These are phyloP conservation scores for Aspidiotus rigidus DNA, from an alignment of 2,888 invertebrate genomes.

Conservation along the genomic window DNA sequence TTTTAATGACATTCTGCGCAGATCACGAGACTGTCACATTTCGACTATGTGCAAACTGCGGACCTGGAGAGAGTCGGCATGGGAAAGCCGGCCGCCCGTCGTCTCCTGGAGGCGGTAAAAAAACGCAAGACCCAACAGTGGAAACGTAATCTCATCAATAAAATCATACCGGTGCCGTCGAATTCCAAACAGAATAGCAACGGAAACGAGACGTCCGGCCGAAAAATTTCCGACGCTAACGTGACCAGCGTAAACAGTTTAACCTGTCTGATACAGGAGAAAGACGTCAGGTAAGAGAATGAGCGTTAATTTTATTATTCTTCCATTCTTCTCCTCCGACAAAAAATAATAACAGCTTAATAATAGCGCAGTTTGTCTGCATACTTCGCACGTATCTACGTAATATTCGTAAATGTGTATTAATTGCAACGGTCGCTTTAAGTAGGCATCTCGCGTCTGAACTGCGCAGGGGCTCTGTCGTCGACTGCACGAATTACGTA, in stretches of 20 bases:
- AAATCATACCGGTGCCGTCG: conserved; percentile 51
- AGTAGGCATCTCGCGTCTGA: no score
- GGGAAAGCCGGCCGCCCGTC: conserved; percentile 82
- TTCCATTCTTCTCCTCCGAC: no score
- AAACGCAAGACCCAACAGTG: conserved; percentile 73
- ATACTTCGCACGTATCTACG: no score
- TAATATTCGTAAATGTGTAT: no score
- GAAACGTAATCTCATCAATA: conserved; percentile 72
- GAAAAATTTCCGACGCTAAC: conserved; percentile 1
- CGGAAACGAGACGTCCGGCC: conserved; percentile 12
- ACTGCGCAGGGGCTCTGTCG: no score
- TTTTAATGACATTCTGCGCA: conserved; percentile 41
- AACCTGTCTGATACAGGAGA: conserved; percentile 76
- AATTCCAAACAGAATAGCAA: conserved; percentile 18
- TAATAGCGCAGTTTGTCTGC: no score
- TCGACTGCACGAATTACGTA: no score
- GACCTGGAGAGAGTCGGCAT: conserved; percentile 91
- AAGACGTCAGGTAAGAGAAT: conserved; percentile 55
- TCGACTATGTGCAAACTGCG: conserved; percentile 91
- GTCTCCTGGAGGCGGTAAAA: conserved; percentile 83
- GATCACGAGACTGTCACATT: conserved; percentile 86
- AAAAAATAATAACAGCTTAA: no score
- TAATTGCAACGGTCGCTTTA: no score
- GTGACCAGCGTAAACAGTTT: conserved; percentile 42
- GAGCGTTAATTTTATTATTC: not conserved